Base-by-base conservation (phyloP, 1,140 invertebrate genomes). In the Leptinotarsa undecemlineata region DNA sequence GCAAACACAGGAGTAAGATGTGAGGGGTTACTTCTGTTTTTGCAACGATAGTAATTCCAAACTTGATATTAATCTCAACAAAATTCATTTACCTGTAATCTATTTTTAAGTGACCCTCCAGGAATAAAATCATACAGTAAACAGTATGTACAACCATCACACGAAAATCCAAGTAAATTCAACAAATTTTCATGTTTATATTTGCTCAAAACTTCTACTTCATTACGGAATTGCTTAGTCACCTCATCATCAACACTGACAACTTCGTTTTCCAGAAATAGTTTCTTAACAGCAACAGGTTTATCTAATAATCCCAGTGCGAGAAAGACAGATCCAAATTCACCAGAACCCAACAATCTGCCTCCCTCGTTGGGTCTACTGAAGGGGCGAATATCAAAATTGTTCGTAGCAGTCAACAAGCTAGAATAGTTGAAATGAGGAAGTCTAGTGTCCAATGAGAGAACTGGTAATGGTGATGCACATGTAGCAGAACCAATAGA, bases 301-400 rank as follows among this genome's bases (percentile, higher is more conserved):
- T 87, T 84, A 73, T 86, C 81, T 3, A 81, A 76, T 4, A 85
- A 72, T 70, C 86, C 85, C 19, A 84, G 82, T 19, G 89, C 91
- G 71, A 91, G 84, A 85, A 89, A 93, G 2, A 94, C 92, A 67
- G 87, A 87, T 17, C 92, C 92, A 86, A 92, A 93, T 13, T 90
- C 91, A 67, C 92, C 92, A 76, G 86, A 86, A 4, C 92, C 92
- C 72, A 94, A 85, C 78, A 87, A 87, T 15, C 86, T 82, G 57
- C 85, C 86, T 63, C 78, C 81, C 20, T 76, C 57, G 11, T 76
- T 51, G 14, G 69, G 11, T 3, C 47, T 23, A 68, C 14, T 76
- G 71, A 73, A 78, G 20, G 73, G 78, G 48, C 69, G 66, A 13
- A 85, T 81, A 71, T 81, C 77, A 72, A 87, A 87, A 73, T 82